Conservation (phyloP, 1,140 invertebrate genomes). For the Caenorhabditis latens region DNA sequence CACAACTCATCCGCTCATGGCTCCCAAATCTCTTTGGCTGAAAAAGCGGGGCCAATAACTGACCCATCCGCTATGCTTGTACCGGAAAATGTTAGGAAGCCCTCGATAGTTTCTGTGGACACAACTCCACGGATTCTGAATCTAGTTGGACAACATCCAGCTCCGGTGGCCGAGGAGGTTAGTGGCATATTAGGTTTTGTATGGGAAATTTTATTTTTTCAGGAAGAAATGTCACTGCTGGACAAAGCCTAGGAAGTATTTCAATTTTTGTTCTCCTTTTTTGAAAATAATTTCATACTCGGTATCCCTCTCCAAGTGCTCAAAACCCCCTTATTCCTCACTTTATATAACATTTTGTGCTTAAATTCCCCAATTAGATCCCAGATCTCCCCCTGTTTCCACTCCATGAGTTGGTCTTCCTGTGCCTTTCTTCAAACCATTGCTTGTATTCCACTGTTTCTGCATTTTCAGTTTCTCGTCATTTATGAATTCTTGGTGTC, state of each 20-base stretch:
- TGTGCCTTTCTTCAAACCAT: conserved; percentile 5
- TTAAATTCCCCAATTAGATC: too few relatives aligned
- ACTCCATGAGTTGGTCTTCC: conserved; percentile 14
- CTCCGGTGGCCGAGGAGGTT: conserved; percentile 4
- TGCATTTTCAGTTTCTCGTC: too few relatives aligned
- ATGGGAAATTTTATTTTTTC: background rate
- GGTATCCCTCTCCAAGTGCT: background rate
- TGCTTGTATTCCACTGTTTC: too few relatives aligned
- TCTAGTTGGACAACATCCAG: conserved; percentile 8
- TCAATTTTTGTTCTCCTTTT: background rate
- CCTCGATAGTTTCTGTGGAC: conserved; percentile 7
- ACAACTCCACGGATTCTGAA: background rate
- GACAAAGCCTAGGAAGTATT: conserved; percentile 36
- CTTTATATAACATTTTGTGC: background rate
- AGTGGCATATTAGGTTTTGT: background rate
- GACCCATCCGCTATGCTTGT: conserved; percentile 59
- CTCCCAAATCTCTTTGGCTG: background rate
- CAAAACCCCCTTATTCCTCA: background rate
- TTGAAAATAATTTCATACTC: background rate
- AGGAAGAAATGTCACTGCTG: conserved; percentile 56
- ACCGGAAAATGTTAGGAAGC: conserved; percentile 30
- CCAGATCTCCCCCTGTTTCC: conserved; percentile 1
- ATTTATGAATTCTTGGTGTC: too few relatives aligned
- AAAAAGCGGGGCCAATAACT: conserved; percentile 34
- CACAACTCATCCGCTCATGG: conserved; percentile 9